Conservation (phyloP, 2,888 invertebrate species). For the Smittia aterrima region DNA sequence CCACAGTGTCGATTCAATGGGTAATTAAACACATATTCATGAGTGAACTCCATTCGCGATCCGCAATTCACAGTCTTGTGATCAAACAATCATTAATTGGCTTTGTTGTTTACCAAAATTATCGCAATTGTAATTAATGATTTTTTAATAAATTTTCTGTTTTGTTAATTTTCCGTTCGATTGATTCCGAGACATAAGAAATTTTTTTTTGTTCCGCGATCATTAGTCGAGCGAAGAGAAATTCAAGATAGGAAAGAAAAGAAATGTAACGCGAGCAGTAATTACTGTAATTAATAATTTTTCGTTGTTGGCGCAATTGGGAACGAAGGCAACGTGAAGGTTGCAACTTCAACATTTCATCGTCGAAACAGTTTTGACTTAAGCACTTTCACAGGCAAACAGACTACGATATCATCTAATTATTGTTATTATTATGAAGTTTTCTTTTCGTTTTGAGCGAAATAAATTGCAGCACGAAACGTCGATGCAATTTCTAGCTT, state of each 20-base stretch:
- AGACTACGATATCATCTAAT: not conserved
- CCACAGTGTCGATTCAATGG: not conserved
- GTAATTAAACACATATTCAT: not conserved
- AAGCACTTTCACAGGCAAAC: not conserved
- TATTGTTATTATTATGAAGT: slow-evolving; percentile 1
- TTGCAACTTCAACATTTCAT: not conserved
- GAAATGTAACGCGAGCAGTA: not conserved
- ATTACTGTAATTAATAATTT: slow-evolving; percentile 3
- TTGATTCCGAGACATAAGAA: not conserved
- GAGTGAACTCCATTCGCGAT: not conserved
- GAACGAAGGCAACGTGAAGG: not conserved
- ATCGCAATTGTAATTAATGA: not conserved
- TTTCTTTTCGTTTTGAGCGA: not conserved
- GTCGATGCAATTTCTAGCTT: not conserved
- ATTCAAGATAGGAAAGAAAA: not conserved
- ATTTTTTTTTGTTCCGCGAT: not conserved
- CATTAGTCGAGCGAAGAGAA: not conserved
- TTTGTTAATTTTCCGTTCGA: not conserved
- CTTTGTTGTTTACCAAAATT: not conserved
- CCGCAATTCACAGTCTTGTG: not conserved
- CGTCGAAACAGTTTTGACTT: not conserved
- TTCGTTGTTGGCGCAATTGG: not conserved
- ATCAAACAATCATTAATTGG: not conserved
- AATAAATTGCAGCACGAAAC: not conserved
- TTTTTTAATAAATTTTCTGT: not conserved